Conservation (phyloP, 2,888 invertebrate species). For the Megalurothrips usitatus region DNA sequence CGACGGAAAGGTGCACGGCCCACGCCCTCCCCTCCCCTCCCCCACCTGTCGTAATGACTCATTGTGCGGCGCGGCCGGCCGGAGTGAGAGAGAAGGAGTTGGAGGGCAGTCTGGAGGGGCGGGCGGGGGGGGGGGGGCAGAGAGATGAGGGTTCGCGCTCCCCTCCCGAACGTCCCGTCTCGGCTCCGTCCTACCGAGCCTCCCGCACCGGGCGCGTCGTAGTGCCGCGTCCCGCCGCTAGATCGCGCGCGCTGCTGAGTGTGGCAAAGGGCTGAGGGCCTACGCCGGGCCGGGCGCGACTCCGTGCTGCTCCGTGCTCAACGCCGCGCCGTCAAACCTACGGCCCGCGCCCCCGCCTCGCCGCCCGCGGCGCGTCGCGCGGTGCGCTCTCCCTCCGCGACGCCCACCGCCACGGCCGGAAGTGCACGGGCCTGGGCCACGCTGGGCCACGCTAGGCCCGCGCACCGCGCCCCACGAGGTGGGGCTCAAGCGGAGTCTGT, state of each 20-base stretch:
- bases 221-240: conserved; percentile 46
- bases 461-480: conserved; percentile 31
- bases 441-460: background rate
- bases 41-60: background rate
- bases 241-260: conserved; percentile 47
- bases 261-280: conserved; percentile 32
- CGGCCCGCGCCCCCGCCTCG: too few species aligned
- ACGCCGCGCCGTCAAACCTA: too few species aligned
- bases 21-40: too few species aligned
- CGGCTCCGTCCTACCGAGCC: conserved; percentile 50
- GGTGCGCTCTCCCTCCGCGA: background rate
- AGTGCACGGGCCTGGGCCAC: background rate
- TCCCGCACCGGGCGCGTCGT: background rate
- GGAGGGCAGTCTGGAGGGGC: background rate
- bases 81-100: background rate
- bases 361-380: background rate
- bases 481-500: background rate
- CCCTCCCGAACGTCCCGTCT: conserved; percentile 38
- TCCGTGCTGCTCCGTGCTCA: background rate
- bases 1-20: too few species aligned
- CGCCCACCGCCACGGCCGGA: background rate
- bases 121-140: too few species aligned
- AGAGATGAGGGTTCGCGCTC: background rate
- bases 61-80: background rate
- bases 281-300: background rate